phyloP scores from a whole-genome alignment of 1,140 invertebrate genomes.

The Sycophila sp. region DNA sequence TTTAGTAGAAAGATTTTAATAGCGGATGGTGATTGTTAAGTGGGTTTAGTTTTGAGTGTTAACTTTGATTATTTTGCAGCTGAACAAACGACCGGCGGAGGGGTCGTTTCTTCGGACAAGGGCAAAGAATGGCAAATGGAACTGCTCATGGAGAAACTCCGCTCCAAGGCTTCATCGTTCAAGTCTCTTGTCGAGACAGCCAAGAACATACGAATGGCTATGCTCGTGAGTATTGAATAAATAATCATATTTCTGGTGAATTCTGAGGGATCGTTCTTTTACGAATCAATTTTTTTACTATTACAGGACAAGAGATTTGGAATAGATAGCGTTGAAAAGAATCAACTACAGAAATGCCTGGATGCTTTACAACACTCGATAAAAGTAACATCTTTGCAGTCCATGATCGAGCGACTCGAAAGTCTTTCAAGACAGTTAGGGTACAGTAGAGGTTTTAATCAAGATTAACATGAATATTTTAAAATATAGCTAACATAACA shows the following conservation, averaged over 20 bases:
- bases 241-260: no score
- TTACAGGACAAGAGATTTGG: constrained; percentile 84
- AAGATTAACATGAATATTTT: no score
- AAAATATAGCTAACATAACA: no score
- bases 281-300: no score
- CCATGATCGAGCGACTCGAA: constrained; percentile 91
- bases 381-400: constrained; percentile 89
- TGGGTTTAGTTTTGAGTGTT: no score
- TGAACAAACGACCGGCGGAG: constrained; percentile 54
- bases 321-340: constrained; percentile 83
- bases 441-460: no score
- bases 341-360: constrained; percentile 87
- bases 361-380: constrained; percentile 94
- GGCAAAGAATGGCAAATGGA: constrained; percentile 81
- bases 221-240: constrained; percentile 82
- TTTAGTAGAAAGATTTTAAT: no score
- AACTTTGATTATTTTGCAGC: constrained; percentile 40
- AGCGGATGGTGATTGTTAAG: no score
- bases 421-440: constrained; percentile 89
- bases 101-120: constrained; percentile 65
- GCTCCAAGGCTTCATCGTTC: constrained; percentile 77
- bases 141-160: constrained; percentile 88
- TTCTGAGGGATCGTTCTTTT: constrained; percentile 16
- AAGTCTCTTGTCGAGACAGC: constrained; percentile 85
- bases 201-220: constrained; percentile 83